phyloP scores from a whole-genome alignment of 2,888 invertebrate genomes.

The Sminthurinus aureus region DNA sequence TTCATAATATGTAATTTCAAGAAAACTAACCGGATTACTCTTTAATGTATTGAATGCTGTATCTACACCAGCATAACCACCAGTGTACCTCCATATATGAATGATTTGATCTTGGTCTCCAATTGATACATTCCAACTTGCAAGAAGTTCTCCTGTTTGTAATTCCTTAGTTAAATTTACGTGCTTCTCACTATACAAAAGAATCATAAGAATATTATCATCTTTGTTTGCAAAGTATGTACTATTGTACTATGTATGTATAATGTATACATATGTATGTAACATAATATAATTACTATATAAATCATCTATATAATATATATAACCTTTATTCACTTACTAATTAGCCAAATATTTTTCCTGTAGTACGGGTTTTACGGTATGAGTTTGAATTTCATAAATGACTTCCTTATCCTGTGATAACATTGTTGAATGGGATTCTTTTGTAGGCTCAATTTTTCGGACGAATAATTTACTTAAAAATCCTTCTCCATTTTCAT shows the following conservation, averaged over 20 bases:
- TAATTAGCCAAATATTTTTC: slow-evolving; percentile 88
- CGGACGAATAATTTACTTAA: slow-evolving; percentile 86
- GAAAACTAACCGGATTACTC: slow-evolving; percentile 71
- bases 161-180: slow-evolving; percentile 76
- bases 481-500: slow-evolving; percentile 67
- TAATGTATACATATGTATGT: not conserved
- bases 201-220: slow-evolving; percentile 3
- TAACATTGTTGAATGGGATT: slow-evolving; percentile 95
- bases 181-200: slow-evolving; percentile 73
- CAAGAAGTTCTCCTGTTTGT: slow-evolving; percentile 81
- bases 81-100: slow-evolving; percentile 94
- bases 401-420: slow-evolving; percentile 91
- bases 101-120: slow-evolving; percentile 98
- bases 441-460: slow-evolving; percentile 92
- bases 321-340: slow-evolving; percentile 71
- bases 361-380: slow-evolving; percentile 88
- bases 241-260: too few species aligned
- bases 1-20: too few species aligned
- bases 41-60: slow-evolving; percentile 75
- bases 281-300: not conserved
- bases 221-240: not conserved
- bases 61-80: slow-evolving; percentile 90
- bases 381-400: slow-evolving; percentile 94
- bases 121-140: slow-evolving; percentile 94
- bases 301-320: not conserved